These are phyloP conservation scores for Caenorhabditis zanzibari DNA, from an alignment of 2,888 invertebrate genomes.

Conservation along the genomic window DNA sequence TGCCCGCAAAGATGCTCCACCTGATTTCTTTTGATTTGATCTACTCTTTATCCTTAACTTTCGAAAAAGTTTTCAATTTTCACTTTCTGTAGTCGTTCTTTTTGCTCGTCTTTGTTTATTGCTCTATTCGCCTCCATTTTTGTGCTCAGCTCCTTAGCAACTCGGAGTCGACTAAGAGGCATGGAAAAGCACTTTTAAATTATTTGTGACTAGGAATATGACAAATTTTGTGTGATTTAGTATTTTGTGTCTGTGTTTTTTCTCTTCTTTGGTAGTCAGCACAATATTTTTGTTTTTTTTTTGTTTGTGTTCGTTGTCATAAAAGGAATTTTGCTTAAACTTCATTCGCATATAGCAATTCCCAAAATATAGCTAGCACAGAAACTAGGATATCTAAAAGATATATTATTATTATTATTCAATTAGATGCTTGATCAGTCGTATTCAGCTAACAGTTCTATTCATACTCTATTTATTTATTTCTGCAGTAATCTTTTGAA, in stretches of 20 bases:
- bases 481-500: constrained; percentile 3
- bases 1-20: constrained; percentile 42
- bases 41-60: constrained; percentile 1
- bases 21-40: constrained; percentile 24
- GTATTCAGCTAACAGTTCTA: background rate
- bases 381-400: too few relatives aligned
- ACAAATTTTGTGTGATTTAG: constrained; percentile 46
- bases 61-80: background rate
- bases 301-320: background rate
- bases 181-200: constrained; percentile 38
- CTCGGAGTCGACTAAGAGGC: constrained; percentile 36
- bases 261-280: background rate
- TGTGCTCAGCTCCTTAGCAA: constrained; percentile 48
- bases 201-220: constrained; percentile 48
- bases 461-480: constrained; percentile 1
- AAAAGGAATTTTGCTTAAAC: background rate
- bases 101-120: constrained; percentile 26
- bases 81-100: constrained; percentile 21
- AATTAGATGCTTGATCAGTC: background rate
- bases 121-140: constrained; percentile 32
- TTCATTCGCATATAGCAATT: too few relatives aligned
- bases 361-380: too few relatives aligned
- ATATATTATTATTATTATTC: too few relatives aligned
- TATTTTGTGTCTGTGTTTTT: constrained; percentile 7
- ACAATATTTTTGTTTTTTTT: background rate